These are phyloP conservation scores for Drosophila serrata DNA, from an alignment of 1,140 invertebrate species.

Conservation along the genomic window DNA sequence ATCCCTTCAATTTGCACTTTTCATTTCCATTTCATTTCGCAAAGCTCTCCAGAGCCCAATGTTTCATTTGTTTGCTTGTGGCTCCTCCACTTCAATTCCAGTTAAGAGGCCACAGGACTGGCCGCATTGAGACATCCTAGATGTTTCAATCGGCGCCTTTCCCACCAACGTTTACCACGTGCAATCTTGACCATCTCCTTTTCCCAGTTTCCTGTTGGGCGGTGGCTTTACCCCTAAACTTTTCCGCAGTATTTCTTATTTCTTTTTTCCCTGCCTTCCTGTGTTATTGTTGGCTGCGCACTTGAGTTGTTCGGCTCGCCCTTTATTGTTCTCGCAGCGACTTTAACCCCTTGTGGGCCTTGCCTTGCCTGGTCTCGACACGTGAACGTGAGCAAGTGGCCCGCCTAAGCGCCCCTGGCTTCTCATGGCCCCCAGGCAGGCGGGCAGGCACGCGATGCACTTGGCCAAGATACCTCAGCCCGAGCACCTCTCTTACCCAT, in stretches of 20 bases:
- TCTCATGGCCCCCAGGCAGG: constrained; percentile 12
- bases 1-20: constrained; percentile 12
- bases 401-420: constrained; percentile 49
- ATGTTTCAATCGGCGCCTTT: constrained; percentile 33
- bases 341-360: constrained; percentile 31
- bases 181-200: constrained; percentile 54
- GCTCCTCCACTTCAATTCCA: constrained; percentile 25
- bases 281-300: constrained; percentile 57
- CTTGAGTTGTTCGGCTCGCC: constrained; percentile 62
- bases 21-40: constrained; percentile 46
- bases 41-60: constrained; percentile 38
- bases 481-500: constrained; percentile 36
- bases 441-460: constrained; percentile 75
- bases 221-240: constrained; percentile 30
- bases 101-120: constrained; percentile 38
- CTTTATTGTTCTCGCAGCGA: constrained; percentile 47
- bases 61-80: constrained; percentile 21
- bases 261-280: constrained; percentile 6
- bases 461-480: constrained; percentile 70
- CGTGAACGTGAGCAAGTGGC: constrained; percentile 62
- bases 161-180: constrained; percentile 46
- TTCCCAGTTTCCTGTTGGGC: constrained; percentile 45
- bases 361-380: constrained; percentile 29
- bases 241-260: constrained; percentile 13
- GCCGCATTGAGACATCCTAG: constrained; percentile 11